Conservation (phyloP, 2,113 vertebrate genomes). For the Prionailurus bengalensis region DNA sequence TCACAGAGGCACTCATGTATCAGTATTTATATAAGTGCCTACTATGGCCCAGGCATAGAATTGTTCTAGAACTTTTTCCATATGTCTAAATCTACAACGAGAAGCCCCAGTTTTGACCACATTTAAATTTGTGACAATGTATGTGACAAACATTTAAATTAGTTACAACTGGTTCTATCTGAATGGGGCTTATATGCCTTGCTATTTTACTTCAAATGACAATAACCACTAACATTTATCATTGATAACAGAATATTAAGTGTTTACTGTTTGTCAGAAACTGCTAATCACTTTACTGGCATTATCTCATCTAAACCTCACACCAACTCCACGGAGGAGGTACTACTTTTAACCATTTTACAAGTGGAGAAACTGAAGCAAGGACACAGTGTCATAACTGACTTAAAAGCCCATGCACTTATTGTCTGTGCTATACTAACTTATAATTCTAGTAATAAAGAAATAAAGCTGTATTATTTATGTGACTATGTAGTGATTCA, state of each 20-base stretch:
- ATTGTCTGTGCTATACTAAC: background rate
- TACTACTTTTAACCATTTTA: constrained; percentile 1
- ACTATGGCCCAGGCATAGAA: background rate
- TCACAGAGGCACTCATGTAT: background rate
- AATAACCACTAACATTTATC: background rate
- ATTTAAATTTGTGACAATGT: background rate
- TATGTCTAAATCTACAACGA: background rate
- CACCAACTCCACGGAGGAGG: background rate
- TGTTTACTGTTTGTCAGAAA: constrained; percentile 46
- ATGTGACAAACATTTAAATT: no score
- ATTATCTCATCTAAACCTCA: background rate
- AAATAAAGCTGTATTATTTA: background rate
- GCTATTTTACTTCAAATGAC: constrained; percentile 10
- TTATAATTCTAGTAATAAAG: background rate
- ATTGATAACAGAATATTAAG: background rate
- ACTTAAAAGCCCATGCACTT: background rate
- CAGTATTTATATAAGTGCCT: background rate
- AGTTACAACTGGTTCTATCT: background rate
- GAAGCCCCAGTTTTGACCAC: background rate
- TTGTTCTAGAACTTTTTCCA: background rate
- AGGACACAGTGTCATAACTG: background rate
- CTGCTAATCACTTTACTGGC: background rate
- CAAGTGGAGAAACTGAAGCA: constrained; percentile 20
- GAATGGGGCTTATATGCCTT: background rate
- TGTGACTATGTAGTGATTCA: background rate